Evolutionary conservation across 2,888 invertebrate species (phyloP), one percentile per base, ranked within the genome.

Genomic region (Coleophora flavipennella): DNA sequence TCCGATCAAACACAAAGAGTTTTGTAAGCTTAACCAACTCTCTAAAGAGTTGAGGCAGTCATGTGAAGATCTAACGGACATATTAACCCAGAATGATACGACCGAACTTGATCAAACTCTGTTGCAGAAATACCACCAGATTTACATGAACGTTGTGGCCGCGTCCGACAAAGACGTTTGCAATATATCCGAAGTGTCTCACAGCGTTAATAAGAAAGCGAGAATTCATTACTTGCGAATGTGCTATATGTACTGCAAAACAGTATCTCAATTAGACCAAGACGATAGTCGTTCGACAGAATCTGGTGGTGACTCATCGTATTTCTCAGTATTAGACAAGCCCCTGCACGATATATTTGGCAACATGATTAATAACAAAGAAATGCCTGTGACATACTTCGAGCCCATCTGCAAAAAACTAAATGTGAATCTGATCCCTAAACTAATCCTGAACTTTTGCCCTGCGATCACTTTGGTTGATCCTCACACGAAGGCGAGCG

Each of bases 381-480:
- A 90, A 42, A 73, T 91, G 39, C 88, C 91, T 3, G 90, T 92
- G 0, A 77, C 88, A 2, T 87, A 89, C 55, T 87, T 93, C 41
- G 93, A 93, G 59, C 74, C 85, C 1, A 86, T 91, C 53, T 91
- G 92, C 43, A 85, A 86, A 27, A 89, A 89, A 50, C 66, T 93
- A 12, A 91, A 91, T 60, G 86, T 93, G 1, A 92, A 93, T 79
- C 81, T 92, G 38, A 88, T 91, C 36, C 91, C 92, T 51, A 91
- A 91, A 50, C 87, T 93, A 9, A 88, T 91, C 2, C 70, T 90
- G 2, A 92, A 91, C 65, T 91, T 91, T 56, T 92, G 92, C 49
- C 92, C 92, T 0, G 88, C 87, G 8, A 85, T 91, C 14, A 76
- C 86, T 14, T 65, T 88, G 40, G 60, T 65, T 1, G 77, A 77